A percentile compares a stretch with the other conserved stretches of the same genome.
phyloP scores from a whole-genome alignment of 1,140 invertebrate species.

The Sitobion miscanthi region DNA sequence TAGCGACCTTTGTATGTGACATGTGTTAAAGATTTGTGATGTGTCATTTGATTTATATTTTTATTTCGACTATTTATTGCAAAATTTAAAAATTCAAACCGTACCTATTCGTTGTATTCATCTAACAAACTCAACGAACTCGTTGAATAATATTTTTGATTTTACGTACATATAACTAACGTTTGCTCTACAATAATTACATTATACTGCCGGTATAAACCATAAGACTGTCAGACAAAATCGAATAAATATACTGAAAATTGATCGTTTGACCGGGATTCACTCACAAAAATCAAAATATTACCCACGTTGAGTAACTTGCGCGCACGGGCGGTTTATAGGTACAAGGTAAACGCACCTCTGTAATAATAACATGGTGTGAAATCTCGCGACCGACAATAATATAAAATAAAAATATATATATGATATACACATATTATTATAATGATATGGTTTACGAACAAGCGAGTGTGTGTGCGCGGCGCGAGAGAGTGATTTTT shows the following conservation, averaged over 20 bases:
- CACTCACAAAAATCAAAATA: neutral
- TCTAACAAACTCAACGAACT: too few species aligned
- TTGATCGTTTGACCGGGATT: neutral
- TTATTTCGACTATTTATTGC: too few species aligned
- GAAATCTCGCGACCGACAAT: slow-evolving; percentile 24
- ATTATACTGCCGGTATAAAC: neutral
- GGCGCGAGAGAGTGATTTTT: neutral
- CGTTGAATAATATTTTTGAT: too few species aligned
- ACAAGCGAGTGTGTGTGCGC: neutral
- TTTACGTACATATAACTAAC: too few species aligned
- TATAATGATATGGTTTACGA: slow-evolving; percentile 3
- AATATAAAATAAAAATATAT: neutral
- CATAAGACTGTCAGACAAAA: neutral
- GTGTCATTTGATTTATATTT: too few species aligned
- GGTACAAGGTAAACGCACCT: neutral
- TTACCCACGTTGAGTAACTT: neutral
- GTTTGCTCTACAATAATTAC: too few species aligned
- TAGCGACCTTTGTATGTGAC: neutral
- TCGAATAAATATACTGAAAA: too few species aligned
- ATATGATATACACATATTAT: neutral
- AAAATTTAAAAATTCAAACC: too few species aligned
- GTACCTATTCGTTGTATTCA: too few species aligned
- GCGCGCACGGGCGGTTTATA: neutral
- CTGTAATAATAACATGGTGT: neutral
- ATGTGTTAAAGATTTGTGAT: neutral